A percentile compares a stretch with the other conserved stretches of the same genome.
Conservation (phyloP, 1,140 invertebrate genomes). For the Nilaparvata lugens region DNA sequence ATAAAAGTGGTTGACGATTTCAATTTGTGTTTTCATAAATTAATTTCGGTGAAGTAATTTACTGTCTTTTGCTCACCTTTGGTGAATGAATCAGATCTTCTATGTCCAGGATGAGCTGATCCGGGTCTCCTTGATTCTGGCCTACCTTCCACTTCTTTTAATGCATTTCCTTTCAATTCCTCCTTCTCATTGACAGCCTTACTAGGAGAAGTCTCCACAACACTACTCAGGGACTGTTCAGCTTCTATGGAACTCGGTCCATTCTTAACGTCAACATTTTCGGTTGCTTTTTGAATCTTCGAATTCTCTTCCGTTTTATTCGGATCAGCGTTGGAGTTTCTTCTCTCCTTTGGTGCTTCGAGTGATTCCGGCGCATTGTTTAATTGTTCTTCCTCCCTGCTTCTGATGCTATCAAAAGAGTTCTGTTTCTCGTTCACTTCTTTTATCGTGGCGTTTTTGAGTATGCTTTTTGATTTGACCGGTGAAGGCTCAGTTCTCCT, state of each 20-base stretch:
- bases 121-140: constrained; percentile 3
- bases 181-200: constrained; percentile 3
- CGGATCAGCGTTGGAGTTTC: neutral
- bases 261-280: neutral
- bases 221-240: neutral
- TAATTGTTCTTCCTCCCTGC: no score
- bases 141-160: constrained; percentile 26
- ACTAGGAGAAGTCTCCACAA: neutral
- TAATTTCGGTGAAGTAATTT: no score
- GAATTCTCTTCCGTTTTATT: constrained; percentile 6
- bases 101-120: neutral
- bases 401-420: no score
- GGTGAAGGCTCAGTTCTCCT: no score
- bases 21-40: no score
- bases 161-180: constrained; percentile 29
- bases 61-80: no score
- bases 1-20: no score
- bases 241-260: no score
- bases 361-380: neutral
- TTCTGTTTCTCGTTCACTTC: no score
- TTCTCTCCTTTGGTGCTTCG: neutral
- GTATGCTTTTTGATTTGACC: no score
- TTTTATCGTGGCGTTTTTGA: no score
- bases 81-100: neutral
- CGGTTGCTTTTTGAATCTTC: constrained; percentile 4